These are phyloP conservation scores for Semicossyphus pulcher DNA, from an alignment of 2,113 vertebrate species.

Conservation along the genomic window DNA sequence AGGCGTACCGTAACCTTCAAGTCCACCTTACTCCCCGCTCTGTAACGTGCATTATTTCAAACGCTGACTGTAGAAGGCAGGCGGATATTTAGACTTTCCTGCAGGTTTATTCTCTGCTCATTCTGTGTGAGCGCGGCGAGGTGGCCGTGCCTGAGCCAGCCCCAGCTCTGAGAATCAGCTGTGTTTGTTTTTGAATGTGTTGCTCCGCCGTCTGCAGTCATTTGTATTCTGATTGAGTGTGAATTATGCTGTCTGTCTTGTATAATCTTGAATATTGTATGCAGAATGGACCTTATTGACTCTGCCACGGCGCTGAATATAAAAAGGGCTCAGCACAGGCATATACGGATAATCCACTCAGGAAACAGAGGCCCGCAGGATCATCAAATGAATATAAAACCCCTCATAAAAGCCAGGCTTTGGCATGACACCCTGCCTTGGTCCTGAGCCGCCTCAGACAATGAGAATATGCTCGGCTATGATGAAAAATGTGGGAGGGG, in stretches of 20 bases:
- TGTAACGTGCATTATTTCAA: conserved; percentile 39
- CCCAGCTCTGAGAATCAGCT: conserved; percentile 70
- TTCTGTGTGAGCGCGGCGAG: conserved; percentile 14
- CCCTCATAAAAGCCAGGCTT: conserved; percentile 80
- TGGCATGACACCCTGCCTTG: conserved; percentile 78
- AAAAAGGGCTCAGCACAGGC: conserved; percentile 78
- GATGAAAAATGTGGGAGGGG: conserved; percentile 68
- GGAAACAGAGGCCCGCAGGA: conserved; percentile 80
- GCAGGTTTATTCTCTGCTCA: conserved; percentile 1
- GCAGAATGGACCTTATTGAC: conserved; percentile 83
- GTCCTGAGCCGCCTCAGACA: conserved; percentile 73
- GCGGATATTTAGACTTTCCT: conserved; percentile 26
- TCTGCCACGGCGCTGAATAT: conserved; percentile 78
- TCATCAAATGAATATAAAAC: conserved; percentile 84
- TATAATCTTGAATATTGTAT: conserved; percentile 85
- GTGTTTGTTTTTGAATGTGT: conserved; percentile 77
- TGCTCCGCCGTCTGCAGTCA: conserved; percentile 71
- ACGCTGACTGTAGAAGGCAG: conserved; percentile 33
- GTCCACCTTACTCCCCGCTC: conserved; percentile 8
- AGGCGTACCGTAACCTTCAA: conserved; percentile 51
- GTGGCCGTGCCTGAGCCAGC: conserved; percentile 41
- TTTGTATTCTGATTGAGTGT: conserved; percentile 83
- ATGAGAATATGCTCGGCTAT: conserved; percentile 65
- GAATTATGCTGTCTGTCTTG: conserved; percentile 81
- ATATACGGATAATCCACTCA: conserved; percentile 81